phyloP scores from a whole-genome alignment of 2,888 invertebrate genomes.

The Oconnorella tubifera region DNA sequence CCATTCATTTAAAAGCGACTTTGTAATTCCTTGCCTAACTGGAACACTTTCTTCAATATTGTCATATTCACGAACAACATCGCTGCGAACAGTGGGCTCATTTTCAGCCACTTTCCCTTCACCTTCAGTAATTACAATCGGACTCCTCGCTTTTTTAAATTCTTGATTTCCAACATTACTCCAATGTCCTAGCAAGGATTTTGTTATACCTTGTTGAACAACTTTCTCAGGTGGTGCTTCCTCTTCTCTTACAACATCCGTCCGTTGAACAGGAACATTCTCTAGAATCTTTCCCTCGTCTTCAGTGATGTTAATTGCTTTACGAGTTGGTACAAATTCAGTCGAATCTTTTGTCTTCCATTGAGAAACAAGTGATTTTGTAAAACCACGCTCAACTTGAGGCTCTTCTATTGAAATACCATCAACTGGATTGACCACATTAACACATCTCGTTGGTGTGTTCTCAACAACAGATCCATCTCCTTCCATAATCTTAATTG shows the following conservation, averaged over 20 bases:
- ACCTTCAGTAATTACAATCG: conserved; percentile 5
- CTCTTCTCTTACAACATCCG: neutral
- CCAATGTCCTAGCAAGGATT: neutral
- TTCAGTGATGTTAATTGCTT: neutral
- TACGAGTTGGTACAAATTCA: neutral
- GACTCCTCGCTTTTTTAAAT: neutral
- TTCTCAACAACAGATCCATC: neutral
- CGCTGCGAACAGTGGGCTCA: conserved; percentile 8
- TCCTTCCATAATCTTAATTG: conserved; percentile 3
- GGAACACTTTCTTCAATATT: neutral
- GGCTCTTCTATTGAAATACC: neutral
- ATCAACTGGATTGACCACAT: neutral
- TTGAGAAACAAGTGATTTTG: neutral
- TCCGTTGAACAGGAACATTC: neutral
- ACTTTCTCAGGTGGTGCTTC: neutral
- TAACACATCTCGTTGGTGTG: neutral
- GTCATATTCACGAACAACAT: conserved; percentile 7
- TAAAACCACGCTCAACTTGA: neutral
- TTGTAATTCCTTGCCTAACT: conserved; percentile 4
- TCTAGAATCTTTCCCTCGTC: neutral
- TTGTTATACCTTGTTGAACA: neutral
- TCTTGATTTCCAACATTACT: neutral
- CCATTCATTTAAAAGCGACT: conserved; percentile 10
- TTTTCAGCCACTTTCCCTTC: conserved; percentile 11
- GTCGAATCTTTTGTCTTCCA: neutral